phyloP scores from a whole-genome alignment of 2,797 vertebrate genomes.

The Denticeps clupeoides region DNA sequence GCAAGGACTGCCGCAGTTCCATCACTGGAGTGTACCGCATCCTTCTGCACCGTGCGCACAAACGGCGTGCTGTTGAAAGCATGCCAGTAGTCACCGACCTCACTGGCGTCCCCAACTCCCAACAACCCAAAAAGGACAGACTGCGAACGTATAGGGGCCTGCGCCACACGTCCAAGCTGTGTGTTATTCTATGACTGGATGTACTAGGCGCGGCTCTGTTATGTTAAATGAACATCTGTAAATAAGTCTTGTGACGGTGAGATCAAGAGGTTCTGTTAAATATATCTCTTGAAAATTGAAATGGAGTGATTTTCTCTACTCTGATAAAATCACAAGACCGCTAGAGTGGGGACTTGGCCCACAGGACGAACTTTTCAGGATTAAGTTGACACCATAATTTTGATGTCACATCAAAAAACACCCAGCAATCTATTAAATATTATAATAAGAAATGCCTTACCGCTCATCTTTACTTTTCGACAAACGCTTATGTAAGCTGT shows the following conservation, averaged over 20 bases:
- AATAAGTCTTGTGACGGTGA: too few species aligned
- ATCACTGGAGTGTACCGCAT: constrained; percentile 88
- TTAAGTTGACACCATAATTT: constrained; percentile 13
- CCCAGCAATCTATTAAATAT: constrained; percentile 17
- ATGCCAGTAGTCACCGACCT: constrained; percentile 57
- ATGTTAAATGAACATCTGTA: too few species aligned
- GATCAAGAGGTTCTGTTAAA: too few species aligned
- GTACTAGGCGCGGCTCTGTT: too few species aligned
- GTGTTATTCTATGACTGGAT: constrained; percentile 88
- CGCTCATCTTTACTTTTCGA: neutral
- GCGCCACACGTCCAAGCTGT: constrained; percentile 89
- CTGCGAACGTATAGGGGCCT: constrained; percentile 63
- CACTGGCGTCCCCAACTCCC: constrained; percentile 31
- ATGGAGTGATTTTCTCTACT: too few species aligned
- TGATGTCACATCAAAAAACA: constrained; percentile 9
- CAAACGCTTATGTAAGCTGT: too few species aligned
- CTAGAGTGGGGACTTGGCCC: too few species aligned
- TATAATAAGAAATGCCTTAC: neutral
- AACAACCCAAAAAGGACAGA: constrained; percentile 53
- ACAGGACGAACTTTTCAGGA: neutral
- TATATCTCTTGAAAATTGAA: too few species aligned
- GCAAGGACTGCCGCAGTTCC: constrained; percentile 78
- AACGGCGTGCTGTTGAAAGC: constrained; percentile 66
- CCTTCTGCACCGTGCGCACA: constrained; percentile 79
- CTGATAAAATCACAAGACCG: too few species aligned